phyloP scores from a whole-genome alignment of 1,140 invertebrate species.

The Macrotrachela quadricornifera region DNA sequence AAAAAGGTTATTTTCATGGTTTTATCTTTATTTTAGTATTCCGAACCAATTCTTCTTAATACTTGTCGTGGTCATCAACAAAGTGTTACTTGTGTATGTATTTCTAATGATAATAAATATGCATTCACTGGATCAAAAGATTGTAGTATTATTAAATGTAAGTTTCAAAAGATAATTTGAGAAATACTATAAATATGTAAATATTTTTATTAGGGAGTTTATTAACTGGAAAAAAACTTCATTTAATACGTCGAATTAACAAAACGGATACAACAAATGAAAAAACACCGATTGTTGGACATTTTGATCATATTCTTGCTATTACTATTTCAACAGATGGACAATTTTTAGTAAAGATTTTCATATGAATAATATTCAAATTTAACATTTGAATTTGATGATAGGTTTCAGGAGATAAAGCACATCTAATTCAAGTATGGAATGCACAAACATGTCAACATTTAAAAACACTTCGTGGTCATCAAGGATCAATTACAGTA shows the following conservation, averaged over 20 bases:
- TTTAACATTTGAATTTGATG: too few species aligned
- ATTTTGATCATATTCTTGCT: constrained; percentile 39
- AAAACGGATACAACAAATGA: constrained; percentile 33
- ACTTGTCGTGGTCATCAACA: constrained; percentile 39
- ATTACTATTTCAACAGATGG: constrained; percentile 59
- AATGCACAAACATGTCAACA: constrained; percentile 49
- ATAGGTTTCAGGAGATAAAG: constrained; percentile 48
- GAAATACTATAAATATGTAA: not conserved
- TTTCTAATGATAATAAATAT: constrained; percentile 49
- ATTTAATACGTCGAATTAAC: constrained; percentile 17
- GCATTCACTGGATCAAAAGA: constrained; percentile 69
- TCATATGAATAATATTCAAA: too few species aligned
- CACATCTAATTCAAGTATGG: constrained; percentile 59
- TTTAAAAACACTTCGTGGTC: constrained; percentile 48
- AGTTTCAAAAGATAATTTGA: constrained; percentile 11
- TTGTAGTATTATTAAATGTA: constrained; percentile 63
- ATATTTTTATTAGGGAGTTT: not conserved
- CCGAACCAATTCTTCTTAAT: constrained; percentile 14
- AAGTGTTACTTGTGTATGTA: constrained; percentile 54
- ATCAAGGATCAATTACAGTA: constrained; percentile 31
- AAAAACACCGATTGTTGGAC: constrained; percentile 18
- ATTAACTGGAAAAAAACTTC: not conserved
- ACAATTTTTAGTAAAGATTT: constrained; percentile 42
- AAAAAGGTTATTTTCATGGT: constrained; percentile 3
- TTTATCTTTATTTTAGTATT: not conserved